Conservation (phyloP, 2,113 vertebrate genomes). For the Sterna hirundo region DNA sequence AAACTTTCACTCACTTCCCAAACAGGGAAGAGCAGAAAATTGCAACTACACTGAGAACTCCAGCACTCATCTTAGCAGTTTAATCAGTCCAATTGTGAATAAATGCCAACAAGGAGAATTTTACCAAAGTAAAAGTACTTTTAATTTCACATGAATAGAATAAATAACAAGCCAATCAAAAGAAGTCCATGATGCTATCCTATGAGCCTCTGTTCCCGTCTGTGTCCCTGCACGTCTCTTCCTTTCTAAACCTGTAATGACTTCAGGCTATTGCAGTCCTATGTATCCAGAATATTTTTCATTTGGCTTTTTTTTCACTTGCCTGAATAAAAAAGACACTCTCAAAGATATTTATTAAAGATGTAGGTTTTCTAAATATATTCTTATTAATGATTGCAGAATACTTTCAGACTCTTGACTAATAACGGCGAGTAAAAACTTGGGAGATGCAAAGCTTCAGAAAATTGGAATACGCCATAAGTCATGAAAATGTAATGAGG, state of each 20-base stretch:
- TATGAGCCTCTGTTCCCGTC: neutral
- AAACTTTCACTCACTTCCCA: neutral
- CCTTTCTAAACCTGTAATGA: neutral
- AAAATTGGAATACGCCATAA: neutral
- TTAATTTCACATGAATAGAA: neutral
- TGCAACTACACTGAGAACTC: neutral
- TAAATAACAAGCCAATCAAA: neutral
- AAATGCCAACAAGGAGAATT: neutral
- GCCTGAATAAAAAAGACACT: fast-evolving
- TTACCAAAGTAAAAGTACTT: neutral
- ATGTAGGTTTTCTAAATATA: neutral
- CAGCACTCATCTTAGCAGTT: neutral
- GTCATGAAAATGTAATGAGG: neutral
- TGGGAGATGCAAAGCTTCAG: neutral
- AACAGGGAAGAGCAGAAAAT: neutral
- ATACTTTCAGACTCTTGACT: neutral
- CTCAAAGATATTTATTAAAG: neutral
- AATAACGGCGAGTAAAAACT: neutral
- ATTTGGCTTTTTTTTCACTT: neutral
- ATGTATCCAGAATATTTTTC: neutral
- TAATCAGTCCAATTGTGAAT: neutral
- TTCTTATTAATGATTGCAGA: neutral
- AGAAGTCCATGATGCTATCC: neutral
- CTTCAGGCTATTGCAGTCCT: neutral
- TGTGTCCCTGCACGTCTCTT: neutral